Percentiles rank a stretch among this genome's conserved stretches.
phyloP scores from a whole-genome alignment of 2,797 vertebrate genomes.

The Apogon hyalosoma region DNA sequence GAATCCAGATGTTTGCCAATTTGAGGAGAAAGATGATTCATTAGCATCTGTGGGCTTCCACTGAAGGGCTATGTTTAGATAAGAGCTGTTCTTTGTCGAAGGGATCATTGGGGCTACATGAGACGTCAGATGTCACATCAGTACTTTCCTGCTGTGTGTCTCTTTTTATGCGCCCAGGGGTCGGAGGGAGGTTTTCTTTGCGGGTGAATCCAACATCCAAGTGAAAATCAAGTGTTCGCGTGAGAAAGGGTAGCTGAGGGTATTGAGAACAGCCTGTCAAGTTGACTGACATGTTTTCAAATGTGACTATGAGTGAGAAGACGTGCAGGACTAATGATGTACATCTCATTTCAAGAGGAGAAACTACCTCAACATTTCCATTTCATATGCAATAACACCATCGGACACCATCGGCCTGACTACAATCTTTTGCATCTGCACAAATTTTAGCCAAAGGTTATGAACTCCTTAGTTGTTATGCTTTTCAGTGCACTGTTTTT shows the following conservation, averaged over 20 bases:
- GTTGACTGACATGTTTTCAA: background rate
- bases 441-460: conserved; percentile 23
- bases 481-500: conserved; percentile 26
- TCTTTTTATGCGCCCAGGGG: conserved; percentile 12
- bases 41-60: conserved; percentile 42
- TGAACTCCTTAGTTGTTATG: conserved; percentile 26
- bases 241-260: conserved; percentile 2
- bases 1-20: conserved; percentile 15
- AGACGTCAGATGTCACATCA: conserved; percentile 41
- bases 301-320: background rate
- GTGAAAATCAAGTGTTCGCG: background rate
- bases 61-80: conserved; percentile 46
- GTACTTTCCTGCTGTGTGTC: conserved; percentile 8
- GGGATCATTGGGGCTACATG: conserved; percentile 33
- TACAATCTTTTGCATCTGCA: conserved; percentile 14
- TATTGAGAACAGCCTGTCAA: conserved; percentile 4
- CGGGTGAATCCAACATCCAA: conserved; percentile 11
- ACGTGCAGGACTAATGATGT: background rate
- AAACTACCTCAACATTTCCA: background rate
- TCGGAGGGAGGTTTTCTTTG: background rate
- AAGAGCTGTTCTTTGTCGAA: conserved; percentile 32
- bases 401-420: conserved; percentile 1
- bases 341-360: background rate
- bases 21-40: conserved; percentile 29
- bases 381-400: background rate